Evolutionary conservation across 2,888 invertebrate genomes (phyloP).

Genomic region (Bombyx huttoni): DNA sequence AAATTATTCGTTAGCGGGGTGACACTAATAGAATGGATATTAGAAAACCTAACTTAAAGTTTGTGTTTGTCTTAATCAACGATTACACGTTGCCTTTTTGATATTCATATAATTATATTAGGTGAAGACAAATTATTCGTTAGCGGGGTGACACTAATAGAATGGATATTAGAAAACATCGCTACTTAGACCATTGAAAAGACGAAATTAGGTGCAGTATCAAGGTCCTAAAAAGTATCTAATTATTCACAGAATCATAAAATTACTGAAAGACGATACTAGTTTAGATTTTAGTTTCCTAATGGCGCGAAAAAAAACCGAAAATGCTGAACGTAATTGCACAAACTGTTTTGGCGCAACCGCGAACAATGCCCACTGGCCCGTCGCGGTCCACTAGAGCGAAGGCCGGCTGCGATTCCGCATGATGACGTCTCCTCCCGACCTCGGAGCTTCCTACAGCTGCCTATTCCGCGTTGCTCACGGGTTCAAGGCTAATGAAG

Average conservation of each 20-base stretch:
- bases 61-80: no score
- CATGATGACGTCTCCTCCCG: slow-evolving; percentile 28
- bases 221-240: background rate
- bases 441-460: slow-evolving; percentile 37
- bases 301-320: slow-evolving; percentile 2
- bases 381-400: slow-evolving; percentile 17
- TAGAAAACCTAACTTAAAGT: background rate
- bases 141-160: no score
- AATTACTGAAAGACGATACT: background rate
- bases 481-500: background rate
- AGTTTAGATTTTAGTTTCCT: background rate
- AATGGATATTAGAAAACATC: background rate
- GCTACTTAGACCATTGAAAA: background rate
- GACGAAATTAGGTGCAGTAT: background rate
- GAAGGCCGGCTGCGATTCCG: slow-evolving; percentile 36
- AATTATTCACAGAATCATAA: background rate
- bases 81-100: no score
- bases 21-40: no score
- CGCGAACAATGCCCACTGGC: slow-evolving; percentile 12
- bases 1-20: no score
- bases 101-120: no score
- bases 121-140: no score
- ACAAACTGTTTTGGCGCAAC: slow-evolving; percentile 10
- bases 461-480: slow-evolving; percentile 12
- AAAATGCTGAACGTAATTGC: slow-evolving; percentile 7